Base-by-base conservation (phyloP, 1,140 invertebrate species). In the Thereuonema tuberculata region DNA sequence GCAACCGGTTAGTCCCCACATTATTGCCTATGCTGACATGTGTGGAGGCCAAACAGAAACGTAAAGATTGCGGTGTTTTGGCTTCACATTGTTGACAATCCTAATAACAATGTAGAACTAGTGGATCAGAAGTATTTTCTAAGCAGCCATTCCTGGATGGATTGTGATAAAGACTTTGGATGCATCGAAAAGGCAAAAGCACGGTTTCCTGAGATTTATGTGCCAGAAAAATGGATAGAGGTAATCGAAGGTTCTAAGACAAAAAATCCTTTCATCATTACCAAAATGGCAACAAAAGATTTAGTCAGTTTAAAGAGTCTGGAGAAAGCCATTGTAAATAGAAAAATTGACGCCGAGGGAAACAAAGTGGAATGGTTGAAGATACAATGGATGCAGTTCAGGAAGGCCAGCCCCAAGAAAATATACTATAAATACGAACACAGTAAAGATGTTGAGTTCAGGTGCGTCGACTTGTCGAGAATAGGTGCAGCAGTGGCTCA, bases 11-110 rank as follows among this genome's bases (percentile, higher is more conserved):
- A 27, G 57, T 52, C 56, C 62, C 49, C 50, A 67, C 20, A 55
- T 67, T 26, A 67, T 63, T 55, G 63, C 70, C 28, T 70, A 71
- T 62, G 71, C 66, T 56, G 69, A 72, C 57, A 65, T 58, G 15
- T 71, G 71, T 20, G 58, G 46, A 14, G 68, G 70, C 2, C 71
- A 72, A 61, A 73, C 61, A 9, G 37, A 9, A 43, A 43, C 37
- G n/a, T 43, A 43, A 43, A 43, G n/a, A 43, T 43, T 43, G 37
- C 37, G n/a, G 37, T 43, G 37, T 43, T 43, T 43, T 43, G 37
- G 37, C 37, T 43, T n/a, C n/a, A 43, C 37, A 43, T 43, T n/a
- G 37, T 43, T 43, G 37, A n/a, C n/a, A 12, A n/a, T 43, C n/a
- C 37, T 43, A 43, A 9, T 9, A 43, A 43, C 37, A 43, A 43